These are phyloP conservation scores for Emys orbicularis DNA, from an alignment of 2,797 vertebrate genomes.

Conservation along the genomic window DNA sequence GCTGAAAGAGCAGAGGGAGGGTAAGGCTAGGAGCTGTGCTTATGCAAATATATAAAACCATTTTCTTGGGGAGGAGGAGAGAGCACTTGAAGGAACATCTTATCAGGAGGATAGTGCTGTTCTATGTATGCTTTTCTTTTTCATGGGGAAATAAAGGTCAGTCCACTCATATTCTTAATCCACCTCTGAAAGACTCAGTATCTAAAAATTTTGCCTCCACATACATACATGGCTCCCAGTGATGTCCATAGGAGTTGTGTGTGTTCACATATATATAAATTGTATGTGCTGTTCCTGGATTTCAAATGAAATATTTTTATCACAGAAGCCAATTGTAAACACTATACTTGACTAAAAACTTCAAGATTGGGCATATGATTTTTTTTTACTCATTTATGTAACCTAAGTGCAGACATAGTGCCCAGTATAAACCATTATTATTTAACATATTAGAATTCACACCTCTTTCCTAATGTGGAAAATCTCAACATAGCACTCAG, in stretches of 20 bases:
- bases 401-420: accelerated
- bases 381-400: background rate
- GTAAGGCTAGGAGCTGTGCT: background rate
- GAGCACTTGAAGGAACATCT: background rate
- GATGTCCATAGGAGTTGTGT: accelerated
- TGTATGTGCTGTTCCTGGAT: accelerated
- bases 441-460: background rate
- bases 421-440: background rate
- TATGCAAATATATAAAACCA: background rate
- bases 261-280: background rate
- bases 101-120: background rate
- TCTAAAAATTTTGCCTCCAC: background rate
- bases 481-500: background rate
- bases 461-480: accelerated
- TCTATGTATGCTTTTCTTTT: background rate
- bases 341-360: background rate
- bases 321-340: background rate
- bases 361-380: accelerated
- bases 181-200: accelerated
- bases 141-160: background rate
- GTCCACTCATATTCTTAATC: background rate
- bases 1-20: background rate
- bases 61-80: background rate
- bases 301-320: background rate
- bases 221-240: accelerated